These are phyloP conservation scores for Cossypha polioptera DNA, from an alignment of 2,797 vertebrate species.

Conservation along the genomic window DNA sequence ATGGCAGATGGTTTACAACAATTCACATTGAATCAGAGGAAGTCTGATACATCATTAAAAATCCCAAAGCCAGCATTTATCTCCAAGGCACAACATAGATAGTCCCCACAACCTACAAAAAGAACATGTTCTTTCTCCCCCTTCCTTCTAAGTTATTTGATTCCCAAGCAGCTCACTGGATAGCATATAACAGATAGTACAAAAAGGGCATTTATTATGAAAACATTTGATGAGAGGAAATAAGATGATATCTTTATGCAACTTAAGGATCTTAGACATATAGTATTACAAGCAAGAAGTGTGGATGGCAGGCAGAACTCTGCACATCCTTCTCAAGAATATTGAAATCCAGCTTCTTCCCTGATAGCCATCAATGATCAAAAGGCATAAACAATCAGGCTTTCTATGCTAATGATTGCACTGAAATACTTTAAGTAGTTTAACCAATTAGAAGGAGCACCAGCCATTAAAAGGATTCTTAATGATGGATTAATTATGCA, in stretches of 20 bases:
- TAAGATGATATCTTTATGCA: constrained; percentile 50
- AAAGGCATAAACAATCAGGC: constrained; percentile 65
- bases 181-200: constrained; percentile 15
- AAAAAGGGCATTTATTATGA: constrained; percentile 58
- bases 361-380: constrained; percentile 62
- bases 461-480: constrained; percentile 30
- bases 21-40: background rate
- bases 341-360: constrained; percentile 43
- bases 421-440: constrained; percentile 52
- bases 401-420: constrained; percentile 57
- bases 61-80: background rate
- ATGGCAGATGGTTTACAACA: background rate
- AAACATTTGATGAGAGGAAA: constrained; percentile 61
- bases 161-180: constrained; percentile 4
- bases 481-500: constrained; percentile 16
- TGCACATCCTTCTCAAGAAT: constrained; percentile 49
- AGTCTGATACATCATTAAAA: constrained; percentile 3
- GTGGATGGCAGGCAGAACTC: constrained; percentile 34
- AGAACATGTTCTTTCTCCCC: background rate
- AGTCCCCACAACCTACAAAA: background rate
- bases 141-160: background rate
- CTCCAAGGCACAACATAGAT: background rate
- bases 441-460: constrained; percentile 45
- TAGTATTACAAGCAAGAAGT: constrained; percentile 38
- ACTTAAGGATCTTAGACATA: constrained; percentile 32